Evolutionary conservation across 2,888 invertebrate genomes (phyloP), one percentile per base, ranked within the genome.

Genomic region (Clivina fossor): DNA sequence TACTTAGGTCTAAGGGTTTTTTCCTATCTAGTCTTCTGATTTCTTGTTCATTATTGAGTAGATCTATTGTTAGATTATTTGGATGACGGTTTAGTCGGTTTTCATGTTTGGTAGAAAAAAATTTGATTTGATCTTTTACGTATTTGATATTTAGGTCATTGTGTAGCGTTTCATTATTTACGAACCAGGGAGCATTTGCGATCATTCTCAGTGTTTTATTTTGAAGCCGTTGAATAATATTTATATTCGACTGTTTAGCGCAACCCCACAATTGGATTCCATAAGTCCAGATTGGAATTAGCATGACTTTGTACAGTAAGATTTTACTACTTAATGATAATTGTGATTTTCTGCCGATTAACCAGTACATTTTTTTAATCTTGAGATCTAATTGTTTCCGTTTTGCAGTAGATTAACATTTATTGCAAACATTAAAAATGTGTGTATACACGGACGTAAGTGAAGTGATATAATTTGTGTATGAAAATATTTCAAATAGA

Each of bases 291-390:
- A 47, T 33, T 13, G 37, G 48, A 2, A 16, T 37, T 5, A 15
- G 20, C 7, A 53, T 43, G 16, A 4, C 7, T 15, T n/a, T 15
- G 19, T 20, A 9, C 16, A 41, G 9, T 41, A 13, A 8, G 8
- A 41, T 41, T 20, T 15, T 15, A 7, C 8, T 19, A 7, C 19
- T 18, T 7, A 16, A 5, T 13, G 20, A 7, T 26, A 8, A 26
- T 26, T 47, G 35, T n/a, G 58, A 62, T 40, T 50, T 61, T 40
- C 43, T 46, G n/a, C 43, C 43, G 19, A 61, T 19, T 20, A 60
- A 46, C 60, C 57, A 58, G 15, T 58, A 51, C 37, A 48, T 37
- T 38, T 54, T 44, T 51, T 35, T 57, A 1, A 41, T 20, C 35
- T 58, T 58, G 1, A 54, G 19, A 28, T 56, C 55, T 1, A 57